These are phyloP conservation scores for Lottia gigantea DNA, from an alignment of 2,888 invertebrate genomes.

Conservation along the genomic window DNA sequence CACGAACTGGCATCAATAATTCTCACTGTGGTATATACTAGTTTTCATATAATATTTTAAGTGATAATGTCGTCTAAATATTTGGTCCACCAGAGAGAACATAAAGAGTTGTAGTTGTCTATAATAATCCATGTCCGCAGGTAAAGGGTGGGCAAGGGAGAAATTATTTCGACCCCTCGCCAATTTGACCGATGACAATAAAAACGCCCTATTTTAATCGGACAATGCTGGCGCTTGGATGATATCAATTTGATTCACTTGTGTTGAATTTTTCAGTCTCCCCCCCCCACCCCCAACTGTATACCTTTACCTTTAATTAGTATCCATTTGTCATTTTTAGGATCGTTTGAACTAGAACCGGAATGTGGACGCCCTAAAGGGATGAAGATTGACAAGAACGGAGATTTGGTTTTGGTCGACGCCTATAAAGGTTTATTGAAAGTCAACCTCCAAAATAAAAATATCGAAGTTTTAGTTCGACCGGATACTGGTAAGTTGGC, in stretches of 20 bases:
- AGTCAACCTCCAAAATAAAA: conserved; percentile 33
- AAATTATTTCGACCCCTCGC: too few species aligned
- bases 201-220: too few species aligned
- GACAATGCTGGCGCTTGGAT: too few species aligned
- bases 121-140: too few species aligned
- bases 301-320: too few species aligned
- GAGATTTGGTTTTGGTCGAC: conserved; percentile 42
- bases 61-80: neutral
- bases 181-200: too few species aligned
- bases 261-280: too few species aligned
- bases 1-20: conserved; percentile 36
- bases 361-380: conserved; percentile 52
- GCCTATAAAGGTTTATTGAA: conserved; percentile 44
- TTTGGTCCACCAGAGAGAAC: too few species aligned
- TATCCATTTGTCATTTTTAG: conserved; percentile 19
- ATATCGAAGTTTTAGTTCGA: conserved; percentile 34
- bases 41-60: neutral
- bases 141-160: too few species aligned
- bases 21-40: conserved; percentile 32
- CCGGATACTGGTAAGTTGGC: conserved; percentile 32
- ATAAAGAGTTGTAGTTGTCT: too few species aligned
- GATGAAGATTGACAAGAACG: conserved; percentile 42
- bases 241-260: too few species aligned
- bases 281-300: too few species aligned
- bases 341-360: conserved; percentile 44